Evolutionary conservation across 2,888 invertebrate species (phyloP).

Genomic region (Mycalesis mineus): DNA sequence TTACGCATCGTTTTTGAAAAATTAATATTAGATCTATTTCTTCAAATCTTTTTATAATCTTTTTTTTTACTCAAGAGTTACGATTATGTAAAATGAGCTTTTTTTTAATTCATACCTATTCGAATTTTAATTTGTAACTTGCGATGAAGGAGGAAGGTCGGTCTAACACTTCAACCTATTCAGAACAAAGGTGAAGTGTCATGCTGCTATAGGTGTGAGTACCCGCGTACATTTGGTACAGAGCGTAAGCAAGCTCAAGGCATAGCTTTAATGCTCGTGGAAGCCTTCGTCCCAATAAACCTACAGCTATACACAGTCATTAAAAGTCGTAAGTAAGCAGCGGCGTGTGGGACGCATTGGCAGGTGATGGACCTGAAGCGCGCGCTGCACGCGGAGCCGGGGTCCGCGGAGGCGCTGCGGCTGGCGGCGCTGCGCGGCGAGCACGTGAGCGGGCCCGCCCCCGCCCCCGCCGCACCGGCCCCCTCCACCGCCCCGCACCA

Average conservation of each 20-base stretch:
- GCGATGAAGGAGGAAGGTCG: no score
- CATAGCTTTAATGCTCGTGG: no score
- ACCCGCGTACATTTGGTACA: background rate
- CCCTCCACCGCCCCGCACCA: slow-evolving; percentile 64
- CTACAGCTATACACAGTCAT: no score
- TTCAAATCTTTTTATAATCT: no score
- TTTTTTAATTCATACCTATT: no score
- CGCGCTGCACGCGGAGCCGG: slow-evolving; percentile 86
- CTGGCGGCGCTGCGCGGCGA: slow-evolving; percentile 73
- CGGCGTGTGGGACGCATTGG: slow-evolving; percentile 47
- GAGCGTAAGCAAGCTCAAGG: no score
- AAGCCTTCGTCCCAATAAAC: no score
- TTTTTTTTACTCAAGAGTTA: no score
- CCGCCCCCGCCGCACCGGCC: slow-evolving; percentile 40
- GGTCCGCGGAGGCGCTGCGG: slow-evolving; percentile 76
- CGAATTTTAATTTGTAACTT: no score
- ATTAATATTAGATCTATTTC: no score
- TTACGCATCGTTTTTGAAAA: no score
- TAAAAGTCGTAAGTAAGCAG: slow-evolving; percentile 11
- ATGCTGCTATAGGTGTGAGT: background rate
- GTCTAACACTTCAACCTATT: background rate
- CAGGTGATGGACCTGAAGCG: slow-evolving; percentile 90
- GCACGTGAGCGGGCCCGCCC: slow-evolving; percentile 73
- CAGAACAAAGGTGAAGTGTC: background rate
- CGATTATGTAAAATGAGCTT: no score